Base-by-base conservation (phyloP, 2,797 vertebrate genomes). In the Coilia nasus region DNA sequence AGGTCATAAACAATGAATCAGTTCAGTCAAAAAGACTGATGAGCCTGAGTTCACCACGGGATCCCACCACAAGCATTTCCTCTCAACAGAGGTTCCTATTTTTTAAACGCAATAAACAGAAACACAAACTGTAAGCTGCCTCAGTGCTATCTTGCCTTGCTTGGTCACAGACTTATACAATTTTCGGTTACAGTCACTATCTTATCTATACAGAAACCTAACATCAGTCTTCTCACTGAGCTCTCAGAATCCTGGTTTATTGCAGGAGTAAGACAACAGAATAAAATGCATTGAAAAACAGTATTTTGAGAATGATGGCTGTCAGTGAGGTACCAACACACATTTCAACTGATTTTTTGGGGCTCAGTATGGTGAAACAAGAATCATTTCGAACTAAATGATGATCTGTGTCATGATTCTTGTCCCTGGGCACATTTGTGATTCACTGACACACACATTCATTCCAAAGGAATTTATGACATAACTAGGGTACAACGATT, bases 391-490 rank as follows among this genome's bases (percentile, higher is more conserved):
- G n/a, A 64, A 11, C 60, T n/a, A 23, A 23, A 64, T 25, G n/a
- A 25, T 64, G 6, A n/a, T 41, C 14, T 35, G 25, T 0, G 28
- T 9, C 15, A 41, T 19, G 28, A 75, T 41, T 6, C 28, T 35
- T 35, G 50, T 54, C 50, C 50, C 2, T 75, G 14, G 31, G 31
- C 67, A 41, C 35, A 75, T 71, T 67, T 6, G 21, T 67, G 62
- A 14, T 0, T 59, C 57, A 21, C 50, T 7, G 9, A 54, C 57
- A 59, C 57, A 23, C n/a, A 60, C 57, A 60, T 60, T 60, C n/a
- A 64, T 64, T 64, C 60, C 60, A 64, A 23, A 64, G 60, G n/a
- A 64, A 25, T 64, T 10, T 64, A 64, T 67, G 64, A 67, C 64
- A 67, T 31, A 12, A 67, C 14, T 15, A 67, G 64, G 64, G 0